Conservation (phyloP, 2,113 vertebrate species). For the Centropus bengalensis region DNA sequence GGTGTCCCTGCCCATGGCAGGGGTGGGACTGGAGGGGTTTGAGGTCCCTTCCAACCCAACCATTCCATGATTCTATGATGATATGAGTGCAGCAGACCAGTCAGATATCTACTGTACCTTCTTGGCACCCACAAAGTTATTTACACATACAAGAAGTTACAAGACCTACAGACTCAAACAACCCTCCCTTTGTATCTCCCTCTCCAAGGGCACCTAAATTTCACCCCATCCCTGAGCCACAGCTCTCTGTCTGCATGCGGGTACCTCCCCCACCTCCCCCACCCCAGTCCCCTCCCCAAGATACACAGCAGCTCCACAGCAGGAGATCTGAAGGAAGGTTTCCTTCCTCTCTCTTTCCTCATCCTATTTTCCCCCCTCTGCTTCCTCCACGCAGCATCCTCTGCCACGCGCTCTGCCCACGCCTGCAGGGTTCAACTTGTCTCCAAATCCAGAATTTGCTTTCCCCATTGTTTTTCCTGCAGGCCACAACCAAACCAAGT, state of each 20-base stretch:
- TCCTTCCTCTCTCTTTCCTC: not conserved
- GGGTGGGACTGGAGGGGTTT: no score
- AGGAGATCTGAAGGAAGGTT: not conserved
- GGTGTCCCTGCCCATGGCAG: no score
- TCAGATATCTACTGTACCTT: not conserved
- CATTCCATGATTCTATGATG: no score
- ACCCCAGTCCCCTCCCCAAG: not conserved
- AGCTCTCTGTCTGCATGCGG: fast-evolving
- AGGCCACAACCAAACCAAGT: not conserved
- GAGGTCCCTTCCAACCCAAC: no score
- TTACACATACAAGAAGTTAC: not conserved
- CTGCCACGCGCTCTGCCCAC: fast-evolving
- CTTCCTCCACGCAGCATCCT: not conserved
- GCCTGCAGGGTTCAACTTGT: not conserved
- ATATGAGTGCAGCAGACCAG: not conserved
- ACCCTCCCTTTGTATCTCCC: not conserved
- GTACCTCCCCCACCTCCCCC: not conserved
- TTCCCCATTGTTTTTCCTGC: not conserved
- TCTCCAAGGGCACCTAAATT: fast-evolving
- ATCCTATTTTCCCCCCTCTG: not conserved
- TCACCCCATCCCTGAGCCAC: not conserved
- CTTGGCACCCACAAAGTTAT: not conserved
- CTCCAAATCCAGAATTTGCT: fast-evolving
- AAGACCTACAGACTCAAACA: no score
- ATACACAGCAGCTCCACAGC: not conserved